Evolutionary conservation across 2,888 invertebrate genomes (phyloP).

Genomic region (Agriotes lineatus): DNA sequence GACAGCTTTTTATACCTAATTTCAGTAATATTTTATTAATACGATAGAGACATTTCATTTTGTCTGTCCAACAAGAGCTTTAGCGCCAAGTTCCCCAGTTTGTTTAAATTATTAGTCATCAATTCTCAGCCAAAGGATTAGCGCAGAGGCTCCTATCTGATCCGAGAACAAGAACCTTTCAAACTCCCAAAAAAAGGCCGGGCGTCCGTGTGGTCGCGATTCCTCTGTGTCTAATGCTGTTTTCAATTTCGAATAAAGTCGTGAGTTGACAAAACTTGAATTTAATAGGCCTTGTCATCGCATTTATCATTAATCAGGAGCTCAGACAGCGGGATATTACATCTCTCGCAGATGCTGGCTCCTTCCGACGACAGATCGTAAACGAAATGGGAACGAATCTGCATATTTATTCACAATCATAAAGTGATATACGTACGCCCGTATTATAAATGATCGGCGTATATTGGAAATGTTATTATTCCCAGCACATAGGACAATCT

Average conservation of each 20-base stretch:
- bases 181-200: neutral
- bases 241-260: slow-evolving; percentile 39
- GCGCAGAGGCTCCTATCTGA: too few relatives aligned
- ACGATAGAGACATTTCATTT: slow-evolving; percentile 12
- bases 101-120: neutral
- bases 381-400: slow-evolving; percentile 64
- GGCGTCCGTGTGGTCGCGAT: neutral
- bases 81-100: slow-evolving; percentile 3
- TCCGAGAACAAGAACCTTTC: too few relatives aligned
- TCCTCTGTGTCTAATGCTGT: neutral
- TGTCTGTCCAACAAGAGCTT: slow-evolving; percentile 10
- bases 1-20: slow-evolving; percentile 56
- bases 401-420: slow-evolving; percentile 63
- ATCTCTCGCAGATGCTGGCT: slow-evolving; percentile 63
- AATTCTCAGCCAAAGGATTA: too few relatives aligned
- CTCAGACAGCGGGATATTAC: slow-evolving; percentile 65
- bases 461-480: slow-evolving; percentile 45
- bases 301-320: slow-evolving; percentile 63
- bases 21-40: slow-evolving; percentile 20
- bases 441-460: slow-evolving; percentile 49
- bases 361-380: slow-evolving; percentile 62
- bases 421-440: slow-evolving; percentile 52
- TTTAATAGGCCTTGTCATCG: slow-evolving; percentile 48
- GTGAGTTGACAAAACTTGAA: slow-evolving; percentile 41
- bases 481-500: slow-evolving; percentile 29